Percentiles rank a stretch among this genome's conserved stretches.
These are phyloP conservation scores for Patiria pectinifera DNA, from an alignment of 53 echinoderm and acorn worm species.

Conservation along the genomic window DNA sequence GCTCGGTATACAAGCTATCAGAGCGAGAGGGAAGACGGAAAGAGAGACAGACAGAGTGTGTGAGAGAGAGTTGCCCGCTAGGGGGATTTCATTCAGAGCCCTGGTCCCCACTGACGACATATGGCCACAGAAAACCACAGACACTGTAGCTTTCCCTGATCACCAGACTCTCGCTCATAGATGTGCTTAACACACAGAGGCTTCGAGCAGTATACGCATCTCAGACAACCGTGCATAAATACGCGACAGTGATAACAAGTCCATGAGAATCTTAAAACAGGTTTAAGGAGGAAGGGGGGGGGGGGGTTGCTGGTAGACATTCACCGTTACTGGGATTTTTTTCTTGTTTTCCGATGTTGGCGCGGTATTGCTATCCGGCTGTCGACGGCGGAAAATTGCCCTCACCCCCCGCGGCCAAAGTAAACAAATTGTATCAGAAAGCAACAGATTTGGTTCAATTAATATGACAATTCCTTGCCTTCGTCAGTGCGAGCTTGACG, in stretches of 20 bases:
- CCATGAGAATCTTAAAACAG: not conserved
- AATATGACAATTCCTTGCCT: constrained; percentile 70
- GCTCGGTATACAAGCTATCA: not conserved
- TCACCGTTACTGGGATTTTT: not conserved
- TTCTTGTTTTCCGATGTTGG: constrained; percentile 9
- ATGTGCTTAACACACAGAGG: constrained; percentile 16
- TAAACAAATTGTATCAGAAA: constrained; percentile 78
- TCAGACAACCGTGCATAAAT: not conserved
- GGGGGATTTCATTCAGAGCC: constrained; percentile 33
- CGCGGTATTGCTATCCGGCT: constrained; percentile 34
- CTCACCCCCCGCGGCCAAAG: constrained; percentile 66
- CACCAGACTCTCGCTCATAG: not conserved
- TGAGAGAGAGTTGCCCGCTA: constrained; percentile 4
- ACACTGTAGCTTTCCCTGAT: not conserved
- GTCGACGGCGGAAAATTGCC: constrained; percentile 55
- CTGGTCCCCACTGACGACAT: constrained; percentile 51
- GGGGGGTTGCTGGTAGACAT: not conserved
- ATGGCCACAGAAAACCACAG: constrained; percentile 24
- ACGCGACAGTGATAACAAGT: not conserved
- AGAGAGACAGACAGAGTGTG: not conserved
- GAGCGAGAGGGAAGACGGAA: not conserved
- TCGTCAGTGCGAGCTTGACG: constrained; percentile 39
- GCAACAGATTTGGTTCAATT: constrained; percentile 73
- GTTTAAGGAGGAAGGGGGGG: not conserved
- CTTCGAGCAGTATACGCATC: not conserved